These are phyloP conservation scores for Muntiacus reevesi DNA, from an alignment of 2,113 vertebrate genomes.

Conservation along the genomic window DNA sequence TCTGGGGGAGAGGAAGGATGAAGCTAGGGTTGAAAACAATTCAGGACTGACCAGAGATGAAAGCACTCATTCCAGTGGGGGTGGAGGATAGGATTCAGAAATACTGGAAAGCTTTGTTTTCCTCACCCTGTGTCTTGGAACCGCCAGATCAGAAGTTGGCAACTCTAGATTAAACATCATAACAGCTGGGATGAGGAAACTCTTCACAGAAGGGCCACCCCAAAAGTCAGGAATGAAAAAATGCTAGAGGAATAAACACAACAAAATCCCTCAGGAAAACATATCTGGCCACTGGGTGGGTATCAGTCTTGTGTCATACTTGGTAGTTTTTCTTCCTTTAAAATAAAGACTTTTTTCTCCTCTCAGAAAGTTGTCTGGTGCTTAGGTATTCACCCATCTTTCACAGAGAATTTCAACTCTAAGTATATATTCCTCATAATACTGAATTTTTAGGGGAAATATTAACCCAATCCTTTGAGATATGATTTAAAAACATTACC, in stretches of 20 bases:
- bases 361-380: background rate
- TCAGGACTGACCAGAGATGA: slow-evolving; percentile 56
- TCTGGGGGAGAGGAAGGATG: slow-evolving; percentile 26
- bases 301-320: slow-evolving; percentile 63
- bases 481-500: slow-evolving; percentile 8
- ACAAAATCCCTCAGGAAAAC: slow-evolving; percentile 65
- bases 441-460: background rate
- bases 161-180: slow-evolving; percentile 71
- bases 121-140: slow-evolving; percentile 67
- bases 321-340: slow-evolving; percentile 56
- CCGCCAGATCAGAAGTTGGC: slow-evolving; percentile 67
- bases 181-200: slow-evolving; percentile 75
- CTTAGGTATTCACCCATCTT: slow-evolving; percentile 10
- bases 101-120: slow-evolving; percentile 67
- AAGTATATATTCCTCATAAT: background rate
- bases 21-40: slow-evolving; percentile 50
- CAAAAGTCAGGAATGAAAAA: slow-evolving; percentile 72
- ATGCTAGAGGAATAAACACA: slow-evolving; percentile 66
- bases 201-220: slow-evolving; percentile 68
- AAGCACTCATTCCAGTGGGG: slow-evolving; percentile 47
- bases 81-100: slow-evolving; percentile 55
- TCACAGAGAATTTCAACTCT: slow-evolving; percentile 27
- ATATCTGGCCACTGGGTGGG: slow-evolving; percentile 68
- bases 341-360: slow-evolving; percentile 28
- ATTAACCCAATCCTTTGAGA: background rate